These are phyloP conservation scores for Teleopsis dalmanni DNA, from an alignment of 1,140 invertebrate species.

Conservation along the genomic window DNA sequence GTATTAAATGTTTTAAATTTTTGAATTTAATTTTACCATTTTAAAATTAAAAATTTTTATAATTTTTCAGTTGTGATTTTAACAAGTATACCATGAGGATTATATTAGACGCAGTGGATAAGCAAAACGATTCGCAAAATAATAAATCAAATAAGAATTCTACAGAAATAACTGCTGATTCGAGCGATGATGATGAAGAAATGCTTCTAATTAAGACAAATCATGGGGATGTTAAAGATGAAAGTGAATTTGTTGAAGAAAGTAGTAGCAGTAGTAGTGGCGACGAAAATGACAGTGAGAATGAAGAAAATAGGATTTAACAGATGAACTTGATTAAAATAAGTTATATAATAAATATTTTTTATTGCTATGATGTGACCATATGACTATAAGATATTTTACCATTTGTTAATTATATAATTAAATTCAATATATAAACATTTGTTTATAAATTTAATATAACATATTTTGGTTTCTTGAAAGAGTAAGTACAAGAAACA, in stretches of 20 bases:
- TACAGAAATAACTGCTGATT: background rate
- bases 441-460: too few species aligned
- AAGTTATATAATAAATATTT: conserved; percentile 1
- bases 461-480: too few species aligned
- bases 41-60: conserved; percentile 6
- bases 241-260: conserved; percentile 10
- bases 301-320: background rate
- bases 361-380: background rate
- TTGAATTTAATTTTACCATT: background rate
- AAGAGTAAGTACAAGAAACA: too few species aligned
- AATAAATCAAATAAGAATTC: conserved; percentile 3
- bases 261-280: conserved; percentile 1
- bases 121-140: conserved; percentile 23
- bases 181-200: conserved; percentile 27
- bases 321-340: background rate
- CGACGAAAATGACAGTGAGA: background rate
- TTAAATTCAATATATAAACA: too few species aligned
- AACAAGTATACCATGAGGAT: conserved; percentile 70
- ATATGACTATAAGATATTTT: too few species aligned
- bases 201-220: conserved; percentile 27
- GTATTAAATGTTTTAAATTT: background rate
- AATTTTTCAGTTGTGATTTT: conserved; percentile 64
- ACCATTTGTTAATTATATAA: too few species aligned
- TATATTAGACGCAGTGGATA: conserved; percentile 50
- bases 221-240: conserved; percentile 18